Conservation (phyloP, 2,888 invertebrate species). For the Anaspis maculata region DNA sequence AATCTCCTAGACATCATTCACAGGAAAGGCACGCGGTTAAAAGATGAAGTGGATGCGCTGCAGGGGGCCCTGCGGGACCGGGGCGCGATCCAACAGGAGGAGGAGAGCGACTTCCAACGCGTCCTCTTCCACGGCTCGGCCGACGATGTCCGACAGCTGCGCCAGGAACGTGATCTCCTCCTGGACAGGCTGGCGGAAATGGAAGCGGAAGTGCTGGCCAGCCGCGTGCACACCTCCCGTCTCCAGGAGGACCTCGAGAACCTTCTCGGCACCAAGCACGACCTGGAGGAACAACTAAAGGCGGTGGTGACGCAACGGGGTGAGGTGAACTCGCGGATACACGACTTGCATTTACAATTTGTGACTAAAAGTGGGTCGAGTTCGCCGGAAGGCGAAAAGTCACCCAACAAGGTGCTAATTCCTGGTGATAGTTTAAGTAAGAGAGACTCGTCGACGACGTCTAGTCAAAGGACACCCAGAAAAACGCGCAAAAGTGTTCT, state of each 20-base stretch:
- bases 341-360: conserved; percentile 47
- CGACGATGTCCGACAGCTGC: conserved; percentile 53
- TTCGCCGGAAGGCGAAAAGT: conserved; percentile 18
- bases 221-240: conserved; percentile 55
- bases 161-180: conserved; percentile 67
- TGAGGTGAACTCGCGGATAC: conserved; percentile 50
- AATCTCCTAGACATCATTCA: conserved; percentile 81
- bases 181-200: conserved; percentile 67
- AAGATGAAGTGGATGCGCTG: conserved; percentile 50
- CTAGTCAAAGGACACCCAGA: conserved; percentile 35
- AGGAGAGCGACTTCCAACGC: conserved; percentile 34
- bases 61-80: conserved; percentile 56
- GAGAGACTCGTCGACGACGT: conserved; percentile 24
- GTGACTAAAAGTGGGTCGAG: conserved; percentile 40
- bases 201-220: conserved; percentile 64
- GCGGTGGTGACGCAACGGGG: conserved; percentile 49
- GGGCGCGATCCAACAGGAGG: conserved; percentile 18
- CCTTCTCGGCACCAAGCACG: conserved; percentile 49
- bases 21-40: conserved; percentile 57
- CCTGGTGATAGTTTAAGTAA: conserved; percentile 18
- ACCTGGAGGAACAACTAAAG: conserved; percentile 53
- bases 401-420: conserved; percentile 16
- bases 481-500: conserved; percentile 50
- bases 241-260: conserved; percentile 57
- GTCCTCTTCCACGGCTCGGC: conserved; percentile 38